Evolutionary conservation across 1,140 invertebrate genomes (phyloP).

Genomic region (Sminthurides bifidus): DNA sequence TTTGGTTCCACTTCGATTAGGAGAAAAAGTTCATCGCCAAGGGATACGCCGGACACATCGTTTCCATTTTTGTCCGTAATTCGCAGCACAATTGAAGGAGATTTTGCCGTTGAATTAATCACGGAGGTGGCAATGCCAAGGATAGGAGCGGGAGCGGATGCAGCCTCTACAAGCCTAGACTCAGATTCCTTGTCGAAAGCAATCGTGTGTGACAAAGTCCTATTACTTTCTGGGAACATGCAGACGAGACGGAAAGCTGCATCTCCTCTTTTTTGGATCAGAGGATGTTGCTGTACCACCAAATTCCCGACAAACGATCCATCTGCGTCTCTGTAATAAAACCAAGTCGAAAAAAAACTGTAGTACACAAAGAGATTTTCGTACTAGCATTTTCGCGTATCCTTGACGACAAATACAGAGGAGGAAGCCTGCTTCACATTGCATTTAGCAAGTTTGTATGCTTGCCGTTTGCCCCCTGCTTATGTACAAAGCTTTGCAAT

Average conservation of each 20-base stretch:
- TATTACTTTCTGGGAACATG: constrained; percentile 26
- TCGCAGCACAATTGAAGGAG: constrained; percentile 17
- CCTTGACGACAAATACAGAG: too few relatives aligned
- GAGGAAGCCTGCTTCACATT: too few relatives aligned
- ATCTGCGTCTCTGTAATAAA: constrained; percentile 20
- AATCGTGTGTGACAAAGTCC: constrained; percentile 25
- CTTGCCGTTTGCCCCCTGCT: too few relatives aligned
- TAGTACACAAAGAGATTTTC: too few relatives aligned
- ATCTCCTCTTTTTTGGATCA: constrained; percentile 31
- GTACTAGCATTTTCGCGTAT: too few relatives aligned
- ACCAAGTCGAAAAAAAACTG: too few relatives aligned
- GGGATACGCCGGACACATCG: constrained; percentile 25
- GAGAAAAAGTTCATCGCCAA: constrained; percentile 29
- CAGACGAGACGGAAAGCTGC: constrained; percentile 29
- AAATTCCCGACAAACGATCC: constrained; percentile 29
- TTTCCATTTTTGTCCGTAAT: constrained; percentile 28
- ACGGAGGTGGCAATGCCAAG: constrained; percentile 28
- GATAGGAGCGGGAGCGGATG: constrained; percentile 19
- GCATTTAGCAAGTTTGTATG: too few relatives aligned
- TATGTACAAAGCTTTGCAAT: too few relatives aligned
- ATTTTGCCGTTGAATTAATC: constrained; percentile 30
- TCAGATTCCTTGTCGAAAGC: constrained; percentile 30
- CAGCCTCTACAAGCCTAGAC: constrained; percentile 19
- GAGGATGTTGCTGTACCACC: constrained; percentile 31
- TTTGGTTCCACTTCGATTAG: constrained; percentile 22